Percentiles rank a stretch among this genome's conserved stretches.
Evolutionary conservation across 2,113 vertebrate genomes (phyloP).

Genomic region (Spea multiplicata): DNA sequence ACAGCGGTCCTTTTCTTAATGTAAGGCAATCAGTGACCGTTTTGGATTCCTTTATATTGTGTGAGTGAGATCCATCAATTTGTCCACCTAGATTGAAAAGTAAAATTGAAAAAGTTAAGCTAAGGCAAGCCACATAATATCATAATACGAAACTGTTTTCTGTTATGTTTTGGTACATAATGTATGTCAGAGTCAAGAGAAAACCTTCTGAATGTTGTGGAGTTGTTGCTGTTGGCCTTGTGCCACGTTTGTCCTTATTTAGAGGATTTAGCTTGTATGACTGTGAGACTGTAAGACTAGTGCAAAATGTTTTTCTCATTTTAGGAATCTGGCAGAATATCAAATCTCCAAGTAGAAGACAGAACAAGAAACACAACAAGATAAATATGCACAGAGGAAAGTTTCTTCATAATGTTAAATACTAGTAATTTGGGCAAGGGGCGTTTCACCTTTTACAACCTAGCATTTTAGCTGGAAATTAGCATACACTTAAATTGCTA

Average conservation of each 20-base stretch:
- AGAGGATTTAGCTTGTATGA: neutral
- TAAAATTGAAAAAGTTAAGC: too few relatives aligned
- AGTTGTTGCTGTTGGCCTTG: neutral
- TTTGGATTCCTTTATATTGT: too few relatives aligned
- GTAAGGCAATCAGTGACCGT: too few relatives aligned
- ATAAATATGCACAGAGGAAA: neutral
- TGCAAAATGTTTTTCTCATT: neutral
- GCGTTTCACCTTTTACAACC: conserved; percentile 12
- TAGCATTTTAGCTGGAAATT: conserved; percentile 11
- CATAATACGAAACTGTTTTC: too few relatives aligned
- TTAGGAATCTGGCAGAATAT: neutral
- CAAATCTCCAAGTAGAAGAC: neutral
- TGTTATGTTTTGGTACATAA: too few relatives aligned
- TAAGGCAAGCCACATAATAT: too few relatives aligned
- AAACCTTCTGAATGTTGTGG: too few relatives aligned
- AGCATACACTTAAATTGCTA: neutral
- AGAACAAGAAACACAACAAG: neutral
- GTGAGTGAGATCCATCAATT: too few relatives aligned
- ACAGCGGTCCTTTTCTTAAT: too few relatives aligned
- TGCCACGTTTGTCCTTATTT: neutral
- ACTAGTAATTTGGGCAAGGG: conserved; percentile 1
- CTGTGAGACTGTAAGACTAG: neutral
- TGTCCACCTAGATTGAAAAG: too few relatives aligned
- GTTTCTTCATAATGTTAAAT: conserved; percentile 20
- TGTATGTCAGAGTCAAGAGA: too few relatives aligned